Evolutionary conservation across 2,888 invertebrate species (phyloP).

Genomic region (Megalurothrips usitatus): DNA sequence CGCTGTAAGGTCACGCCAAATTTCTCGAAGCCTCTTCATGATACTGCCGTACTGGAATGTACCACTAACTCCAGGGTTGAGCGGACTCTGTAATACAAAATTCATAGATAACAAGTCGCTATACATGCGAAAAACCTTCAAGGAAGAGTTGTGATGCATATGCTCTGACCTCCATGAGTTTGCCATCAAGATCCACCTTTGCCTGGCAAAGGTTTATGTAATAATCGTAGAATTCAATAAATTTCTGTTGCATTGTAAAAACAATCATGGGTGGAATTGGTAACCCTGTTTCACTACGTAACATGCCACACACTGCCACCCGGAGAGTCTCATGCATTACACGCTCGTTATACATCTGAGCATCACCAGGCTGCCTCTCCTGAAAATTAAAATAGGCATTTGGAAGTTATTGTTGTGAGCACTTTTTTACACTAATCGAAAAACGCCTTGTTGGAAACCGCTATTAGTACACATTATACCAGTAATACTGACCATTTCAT

Average conservation of each 20-base stretch:
- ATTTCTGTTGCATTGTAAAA: conserved; percentile 52
- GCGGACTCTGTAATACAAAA: too few species aligned
- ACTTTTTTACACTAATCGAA: background rate
- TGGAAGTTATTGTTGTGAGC: background rate
- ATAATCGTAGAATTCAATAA: conserved; percentile 51
- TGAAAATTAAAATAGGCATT: background rate
- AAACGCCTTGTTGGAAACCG: too few species aligned
- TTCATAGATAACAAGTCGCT: too few species aligned
- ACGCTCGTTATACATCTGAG: conserved; percentile 49
- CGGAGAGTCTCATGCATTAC: conserved; percentile 53
- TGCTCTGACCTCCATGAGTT: background rate
- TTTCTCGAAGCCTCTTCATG: too few species aligned
- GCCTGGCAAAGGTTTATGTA: conserved; percentile 41
- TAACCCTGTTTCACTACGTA: conserved; percentile 44
- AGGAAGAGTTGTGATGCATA: too few species aligned
- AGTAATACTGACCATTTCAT: conserved; percentile 50
- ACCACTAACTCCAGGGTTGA: too few species aligned
- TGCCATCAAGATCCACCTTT: background rate
- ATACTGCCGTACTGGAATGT: too few species aligned
- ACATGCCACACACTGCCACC: conserved; percentile 54
- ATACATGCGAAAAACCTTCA: too few species aligned
- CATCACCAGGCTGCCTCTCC: conserved; percentile 45
- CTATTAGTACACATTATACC: background rate
- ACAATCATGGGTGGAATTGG: conserved; percentile 41
- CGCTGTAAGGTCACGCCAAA: too few species aligned